Evolutionary conservation across 2,888 invertebrate genomes (phyloP).

Genomic region (Lapara coniferarum): DNA sequence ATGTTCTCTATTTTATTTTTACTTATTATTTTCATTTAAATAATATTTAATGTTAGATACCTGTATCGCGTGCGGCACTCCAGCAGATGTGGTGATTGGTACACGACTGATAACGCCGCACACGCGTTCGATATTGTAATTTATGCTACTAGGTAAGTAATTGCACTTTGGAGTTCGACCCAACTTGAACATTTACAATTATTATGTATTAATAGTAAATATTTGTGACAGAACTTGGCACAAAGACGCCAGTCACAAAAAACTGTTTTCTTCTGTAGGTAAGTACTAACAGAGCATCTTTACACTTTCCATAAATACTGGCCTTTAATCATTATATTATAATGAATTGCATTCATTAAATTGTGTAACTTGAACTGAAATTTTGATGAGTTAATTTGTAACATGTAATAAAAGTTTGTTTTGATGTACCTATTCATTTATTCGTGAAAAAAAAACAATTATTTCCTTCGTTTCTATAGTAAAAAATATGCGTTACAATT

Average conservation of each 20-base stretch:
- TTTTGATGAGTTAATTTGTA: too few relatives aligned
- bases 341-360: too few relatives aligned
- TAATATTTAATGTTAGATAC: conserved; percentile 1
- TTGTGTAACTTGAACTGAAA: too few relatives aligned
- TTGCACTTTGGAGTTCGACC: conserved; percentile 27
- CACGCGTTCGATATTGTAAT: conserved; percentile 10
- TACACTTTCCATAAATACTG: too few relatives aligned
- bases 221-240: not conserved
- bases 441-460: too few relatives aligned
- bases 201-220: not conserved
- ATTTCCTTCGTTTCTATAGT: too few relatives aligned
- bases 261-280: too few relatives aligned
- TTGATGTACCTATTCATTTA: too few relatives aligned
- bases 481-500: too few relatives aligned
- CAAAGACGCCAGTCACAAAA: not conserved
- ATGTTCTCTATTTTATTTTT: not conserved
- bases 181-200: not conserved
- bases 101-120: conserved; percentile 42
- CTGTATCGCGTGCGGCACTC: conserved; percentile 23
- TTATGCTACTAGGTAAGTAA: conserved; percentile 21
- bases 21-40: not conserved
- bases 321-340: too few relatives aligned
- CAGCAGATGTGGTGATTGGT: conserved; percentile 43
- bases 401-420: too few relatives aligned
- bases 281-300: too few relatives aligned